Conservation (phyloP, 2,888 invertebrate species). For the Stenodera caucasica region DNA sequence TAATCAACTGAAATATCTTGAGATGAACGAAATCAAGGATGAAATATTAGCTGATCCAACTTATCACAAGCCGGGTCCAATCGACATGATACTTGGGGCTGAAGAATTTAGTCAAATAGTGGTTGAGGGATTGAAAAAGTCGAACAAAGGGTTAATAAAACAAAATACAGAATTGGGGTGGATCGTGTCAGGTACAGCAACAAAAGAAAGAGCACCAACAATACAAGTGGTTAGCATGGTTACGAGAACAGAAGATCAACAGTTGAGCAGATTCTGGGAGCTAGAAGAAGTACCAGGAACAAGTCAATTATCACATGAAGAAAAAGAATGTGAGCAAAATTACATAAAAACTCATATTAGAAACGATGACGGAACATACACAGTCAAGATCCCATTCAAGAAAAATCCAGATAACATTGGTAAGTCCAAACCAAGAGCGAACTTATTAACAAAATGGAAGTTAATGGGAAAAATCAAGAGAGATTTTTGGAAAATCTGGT, state of each 20-base stretch:
- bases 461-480: constrained; percentile 14
- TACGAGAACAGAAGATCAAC: not conserved
- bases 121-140: not conserved
- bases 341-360: constrained; percentile 9
- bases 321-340: constrained; percentile 19
- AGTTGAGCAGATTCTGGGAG: constrained; percentile 21
- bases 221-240: constrained; percentile 12
- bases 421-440: constrained; percentile 21
- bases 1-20: too few species aligned
- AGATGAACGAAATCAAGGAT: too few species aligned
- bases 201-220: not conserved
- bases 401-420: constrained; percentile 13
- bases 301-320: constrained; percentile 10
- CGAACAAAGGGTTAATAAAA: not conserved
- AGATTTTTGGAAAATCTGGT: constrained; percentile 26
- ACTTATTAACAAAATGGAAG: constrained; percentile 17
- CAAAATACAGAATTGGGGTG: not conserved
- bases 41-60: too few species aligned
- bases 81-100: not conserved
- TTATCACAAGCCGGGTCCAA: not conserved
- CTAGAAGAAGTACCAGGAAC: constrained; percentile 7
- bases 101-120: not conserved
- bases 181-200: not conserved
- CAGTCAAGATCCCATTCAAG: constrained; percentile 23
- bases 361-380: constrained; percentile 20